phyloP scores from a whole-genome alignment of 2,888 invertebrate genomes.

The Drosophila melanosoma region DNA sequence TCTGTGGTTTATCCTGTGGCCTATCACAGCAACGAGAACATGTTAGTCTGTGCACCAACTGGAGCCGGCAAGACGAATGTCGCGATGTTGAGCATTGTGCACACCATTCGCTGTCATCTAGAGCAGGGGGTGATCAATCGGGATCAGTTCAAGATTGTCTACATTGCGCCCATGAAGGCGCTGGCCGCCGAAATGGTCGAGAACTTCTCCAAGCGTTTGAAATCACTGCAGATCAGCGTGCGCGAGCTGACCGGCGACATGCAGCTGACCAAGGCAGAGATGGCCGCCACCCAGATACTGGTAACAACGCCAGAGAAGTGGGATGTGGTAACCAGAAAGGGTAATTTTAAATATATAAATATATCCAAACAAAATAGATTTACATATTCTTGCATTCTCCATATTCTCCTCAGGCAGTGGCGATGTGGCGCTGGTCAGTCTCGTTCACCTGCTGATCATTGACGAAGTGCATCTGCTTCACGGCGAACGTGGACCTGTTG shows the following conservation, averaged over 20 bases:
- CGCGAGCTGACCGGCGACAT: constrained; percentile 99
- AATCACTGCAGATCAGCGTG: constrained; percentile 91
- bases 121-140: constrained; percentile 92
- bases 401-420: constrained; percentile 87
- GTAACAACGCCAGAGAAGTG: constrained; percentile 99
- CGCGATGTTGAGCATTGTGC: constrained; percentile 95
- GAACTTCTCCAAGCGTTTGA: constrained; percentile 94
- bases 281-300: constrained; percentile 98
- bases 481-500: constrained; percentile 98
- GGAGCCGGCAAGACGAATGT: constrained; percentile 99
- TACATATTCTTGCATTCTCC: neutral
- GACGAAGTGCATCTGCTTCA: constrained; percentile 99
- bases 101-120: constrained; percentile 94
- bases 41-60: constrained; percentile 99
- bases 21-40: constrained; percentile 97
- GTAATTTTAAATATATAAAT: constrained; percentile 34
- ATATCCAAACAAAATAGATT: neutral
- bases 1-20: constrained; percentile 97
- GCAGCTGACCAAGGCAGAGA: constrained; percentile 97
- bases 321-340: constrained; percentile 99
- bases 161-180: constrained; percentile 99
- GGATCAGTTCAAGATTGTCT: constrained; percentile 98
- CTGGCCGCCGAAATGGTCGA: constrained; percentile 99
- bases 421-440: constrained; percentile 94
- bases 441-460: constrained; percentile 96